Evolutionary conservation across 64 coral and sea anemone species (phyloP), one percentile per base, ranked within the genome.

Genomic region (Pocillopora damicornis): DNA sequence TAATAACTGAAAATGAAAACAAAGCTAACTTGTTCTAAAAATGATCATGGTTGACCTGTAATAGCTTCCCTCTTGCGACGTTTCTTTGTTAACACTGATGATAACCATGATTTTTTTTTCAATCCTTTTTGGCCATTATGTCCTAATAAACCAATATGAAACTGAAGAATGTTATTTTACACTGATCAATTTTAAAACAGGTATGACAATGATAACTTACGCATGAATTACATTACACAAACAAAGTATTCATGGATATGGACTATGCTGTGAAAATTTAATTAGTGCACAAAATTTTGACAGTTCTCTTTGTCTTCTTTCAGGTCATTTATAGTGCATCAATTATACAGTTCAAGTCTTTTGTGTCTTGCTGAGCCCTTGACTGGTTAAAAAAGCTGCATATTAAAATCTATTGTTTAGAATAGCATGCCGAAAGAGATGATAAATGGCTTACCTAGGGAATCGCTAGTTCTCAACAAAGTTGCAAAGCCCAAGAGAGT

Each of bases 341-440:
- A 71, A 10, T 71, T 51, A 51, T 2, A 51, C 56, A 79, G 5
- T 67, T 9, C 58, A 83, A 34, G 17, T 45, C 20, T 20, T 45
- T 36, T 0, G 37, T 45, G 80, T 45, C 18, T 16, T 37, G 61
- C 62, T 17, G 35, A 22, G 36, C 1, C 11, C 25, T 83, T 83
- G 80, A 64, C 80, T 65, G 62, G 51, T 85, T 20, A 73, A 51
- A 58, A 85, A 85, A 11, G 61, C 22, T 72, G 12, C 9, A 22
- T 85, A 22, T 18, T 37, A 71, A 15, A 58, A 30, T 51, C 11
- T n/a, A 30, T 15, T 72, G 11, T 73, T 2, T 73, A 57, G 35
- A 71, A 25, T 85, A 85, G 81, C 64, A 85, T 85, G 81, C 81
- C 81, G 63, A 85, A 85, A 66, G 81, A 85, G 38, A 72, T 58